A percentile compares a stretch with the other conserved stretches of the same genome.
phyloP scores from a whole-genome alignment of 2,113 vertebrate genomes.

The Balaeniceps rex region DNA sequence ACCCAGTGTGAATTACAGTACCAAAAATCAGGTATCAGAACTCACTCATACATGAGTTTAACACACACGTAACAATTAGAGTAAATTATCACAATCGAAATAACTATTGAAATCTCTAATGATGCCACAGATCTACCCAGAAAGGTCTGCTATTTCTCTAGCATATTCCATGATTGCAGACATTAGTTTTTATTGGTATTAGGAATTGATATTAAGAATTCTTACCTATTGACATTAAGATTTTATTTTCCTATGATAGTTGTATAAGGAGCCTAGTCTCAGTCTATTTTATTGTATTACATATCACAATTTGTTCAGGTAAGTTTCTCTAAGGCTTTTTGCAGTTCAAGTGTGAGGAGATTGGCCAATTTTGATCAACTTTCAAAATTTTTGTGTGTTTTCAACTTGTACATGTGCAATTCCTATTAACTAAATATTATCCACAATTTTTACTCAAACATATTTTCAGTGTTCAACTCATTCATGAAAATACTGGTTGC shows the following conservation, averaged over 20 bases:
- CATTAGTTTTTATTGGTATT: not conserved
- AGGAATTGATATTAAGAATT: not conserved
- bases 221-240: not conserved
- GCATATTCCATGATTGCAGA: not conserved
- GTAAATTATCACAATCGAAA: not conserved
- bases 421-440: not conserved
- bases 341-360: not conserved
- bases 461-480: not conserved
- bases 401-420: not conserved
- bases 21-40: not conserved
- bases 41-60: not conserved
- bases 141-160: not conserved
- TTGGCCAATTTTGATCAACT: not conserved
- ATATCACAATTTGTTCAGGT: rapidly evolving
- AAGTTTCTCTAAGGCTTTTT: not conserved
- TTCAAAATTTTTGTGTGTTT: not conserved
- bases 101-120: not conserved
- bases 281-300: not conserved
- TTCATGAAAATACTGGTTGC: not conserved
- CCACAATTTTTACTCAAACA: not conserved
- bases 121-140: not conserved
- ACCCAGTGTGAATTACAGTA: not conserved
- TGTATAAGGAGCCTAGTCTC: not conserved
- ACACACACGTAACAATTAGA: not conserved
- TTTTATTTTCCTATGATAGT: not conserved